Conservation (phyloP, 2,888 invertebrate species). For the Ectobius pallidus region DNA sequence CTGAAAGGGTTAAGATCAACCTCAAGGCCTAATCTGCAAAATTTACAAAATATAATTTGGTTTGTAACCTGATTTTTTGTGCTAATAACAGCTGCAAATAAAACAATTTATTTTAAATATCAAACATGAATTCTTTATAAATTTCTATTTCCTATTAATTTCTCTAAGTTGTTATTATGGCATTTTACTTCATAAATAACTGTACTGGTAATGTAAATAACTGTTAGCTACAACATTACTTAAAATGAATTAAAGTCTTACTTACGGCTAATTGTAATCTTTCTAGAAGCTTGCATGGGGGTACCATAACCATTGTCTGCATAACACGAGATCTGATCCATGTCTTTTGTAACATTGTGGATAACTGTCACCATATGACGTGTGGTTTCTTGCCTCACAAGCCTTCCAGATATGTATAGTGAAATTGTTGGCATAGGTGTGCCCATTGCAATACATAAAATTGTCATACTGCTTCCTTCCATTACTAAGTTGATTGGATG, state of each 20-base stretch:
- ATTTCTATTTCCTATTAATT: no score
- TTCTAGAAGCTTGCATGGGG: conserved; percentile 82
- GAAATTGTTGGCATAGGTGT: conserved; percentile 86
- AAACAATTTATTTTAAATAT: no score
- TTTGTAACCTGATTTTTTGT: no score
- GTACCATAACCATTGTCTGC: conserved; percentile 88
- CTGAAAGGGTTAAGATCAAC: no score
- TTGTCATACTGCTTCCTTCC: conserved; percentile 86
- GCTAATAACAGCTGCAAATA: no score
- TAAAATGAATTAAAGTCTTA: conserved; percentile 44
- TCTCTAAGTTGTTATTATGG: no score
- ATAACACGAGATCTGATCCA: conserved; percentile 86
- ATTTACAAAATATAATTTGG: no score
- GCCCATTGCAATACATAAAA: conserved; percentile 83
- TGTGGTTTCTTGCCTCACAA: conserved; percentile 83
- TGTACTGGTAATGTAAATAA: no score
- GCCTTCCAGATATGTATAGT: conserved; percentile 75
- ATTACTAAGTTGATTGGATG: conserved; percentile 83
- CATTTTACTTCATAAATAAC: no score
- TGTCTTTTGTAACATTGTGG: conserved; percentile 81
- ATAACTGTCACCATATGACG: conserved; percentile 88
- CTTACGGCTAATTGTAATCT: conserved; percentile 83
- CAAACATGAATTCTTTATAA: no score
- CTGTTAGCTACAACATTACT: no score
- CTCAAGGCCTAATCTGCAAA: no score